Percentiles rank a stretch among this genome's conserved stretches.
Evolutionary conservation across 1,140 invertebrate genomes (phyloP).

Genomic region (Ostrea edulis): DNA sequence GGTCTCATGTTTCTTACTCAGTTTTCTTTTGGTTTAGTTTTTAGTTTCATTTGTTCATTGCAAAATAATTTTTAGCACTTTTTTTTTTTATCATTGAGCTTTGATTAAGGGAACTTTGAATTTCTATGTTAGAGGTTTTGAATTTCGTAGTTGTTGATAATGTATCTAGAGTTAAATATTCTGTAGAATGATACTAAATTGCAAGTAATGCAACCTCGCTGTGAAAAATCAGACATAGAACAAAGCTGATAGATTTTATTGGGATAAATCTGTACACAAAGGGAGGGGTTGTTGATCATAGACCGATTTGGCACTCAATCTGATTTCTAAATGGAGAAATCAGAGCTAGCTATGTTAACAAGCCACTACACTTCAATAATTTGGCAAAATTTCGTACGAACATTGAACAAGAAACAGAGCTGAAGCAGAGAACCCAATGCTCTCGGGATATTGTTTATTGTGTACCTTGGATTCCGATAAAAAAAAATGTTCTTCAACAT

Average conservation of each 20-base stretch:
- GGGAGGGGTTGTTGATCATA: slow-evolving; percentile 2
- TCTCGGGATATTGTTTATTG: background rate
- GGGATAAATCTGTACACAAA: background rate
- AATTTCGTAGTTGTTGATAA: background rate
- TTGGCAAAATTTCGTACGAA: background rate
- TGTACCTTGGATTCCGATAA: background rate
- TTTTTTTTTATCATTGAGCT: background rate
- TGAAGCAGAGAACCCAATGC: background rate
- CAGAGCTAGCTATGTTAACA: background rate
- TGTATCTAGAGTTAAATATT: background rate
- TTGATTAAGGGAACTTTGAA: background rate
- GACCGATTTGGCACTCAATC: slow-evolving; percentile 1
- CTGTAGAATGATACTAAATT: too few relatives aligned
- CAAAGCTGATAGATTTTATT: background rate
- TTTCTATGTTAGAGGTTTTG: background rate
- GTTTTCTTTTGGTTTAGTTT: background rate
- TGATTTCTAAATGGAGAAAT: background rate
- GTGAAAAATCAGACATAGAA: background rate
- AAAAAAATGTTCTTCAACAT: background rate
- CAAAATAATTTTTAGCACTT: background rate
- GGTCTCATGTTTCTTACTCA: background rate
- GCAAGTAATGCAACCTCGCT: too few relatives aligned
- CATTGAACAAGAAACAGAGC: background rate
- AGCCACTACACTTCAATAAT: slow-evolving; percentile 2
- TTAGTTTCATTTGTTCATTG: slow-evolving; percentile 3